These are phyloP conservation scores for Tenthredo mesomela DNA, from an alignment of 2,888 invertebrate species.

Conservation along the genomic window DNA sequence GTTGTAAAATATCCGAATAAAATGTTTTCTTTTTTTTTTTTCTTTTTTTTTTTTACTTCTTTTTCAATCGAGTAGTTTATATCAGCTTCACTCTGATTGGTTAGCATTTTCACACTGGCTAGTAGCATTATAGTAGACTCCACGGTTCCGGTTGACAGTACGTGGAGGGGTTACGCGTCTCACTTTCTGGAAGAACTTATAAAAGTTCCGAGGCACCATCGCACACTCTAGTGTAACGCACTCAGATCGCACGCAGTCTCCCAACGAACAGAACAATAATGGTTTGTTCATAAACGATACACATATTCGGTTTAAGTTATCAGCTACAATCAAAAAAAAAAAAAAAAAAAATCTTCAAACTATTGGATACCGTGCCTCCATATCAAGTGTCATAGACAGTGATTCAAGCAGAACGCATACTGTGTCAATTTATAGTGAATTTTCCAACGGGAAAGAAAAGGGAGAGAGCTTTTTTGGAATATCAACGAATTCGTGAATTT, in stretches of 20 bases:
- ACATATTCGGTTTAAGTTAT: background rate
- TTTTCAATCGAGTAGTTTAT: background rate
- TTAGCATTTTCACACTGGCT: constrained; percentile 65
- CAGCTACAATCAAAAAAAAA: background rate
- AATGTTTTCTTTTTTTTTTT: background rate
- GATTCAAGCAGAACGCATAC: background rate
- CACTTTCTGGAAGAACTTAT: constrained; percentile 42
- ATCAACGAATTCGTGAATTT: background rate
- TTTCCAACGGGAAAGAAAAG: background rate
- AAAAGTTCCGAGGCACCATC: constrained; percentile 29
- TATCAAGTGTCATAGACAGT: background rate
- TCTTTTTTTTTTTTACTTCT: too few relatives aligned
- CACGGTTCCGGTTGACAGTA: constrained; percentile 28
- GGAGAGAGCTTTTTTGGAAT: background rate
- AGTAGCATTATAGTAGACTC: constrained; percentile 70
- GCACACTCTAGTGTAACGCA: constrained; percentile 41
- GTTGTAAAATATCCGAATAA: background rate
- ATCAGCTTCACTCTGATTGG: constrained; percentile 57
- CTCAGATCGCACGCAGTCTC: constrained; percentile 37
- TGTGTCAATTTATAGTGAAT: background rate
- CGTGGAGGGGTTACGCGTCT: constrained; percentile 23
- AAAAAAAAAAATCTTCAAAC: background rate
- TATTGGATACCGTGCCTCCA: background rate
- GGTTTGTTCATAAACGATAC: constrained; percentile 16
- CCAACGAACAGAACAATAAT: constrained; percentile 26